Percentiles rank a stretch among this genome's conserved stretches.
Evolutionary conservation across 2,113 vertebrate genomes (phyloP).

Genomic region (Nettapus auritus): DNA sequence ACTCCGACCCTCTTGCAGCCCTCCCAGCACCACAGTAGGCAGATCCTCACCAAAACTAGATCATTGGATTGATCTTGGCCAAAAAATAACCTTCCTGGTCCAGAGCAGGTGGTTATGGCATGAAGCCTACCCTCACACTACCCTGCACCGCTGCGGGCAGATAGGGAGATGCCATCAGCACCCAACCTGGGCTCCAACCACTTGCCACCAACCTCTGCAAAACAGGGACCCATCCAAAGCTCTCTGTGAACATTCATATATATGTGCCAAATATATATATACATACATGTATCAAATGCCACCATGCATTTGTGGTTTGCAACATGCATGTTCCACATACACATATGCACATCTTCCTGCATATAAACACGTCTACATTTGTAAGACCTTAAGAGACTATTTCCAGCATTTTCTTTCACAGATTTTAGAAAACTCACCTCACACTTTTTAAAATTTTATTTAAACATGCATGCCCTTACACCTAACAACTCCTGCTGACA

Average conservation of each 20-base stretch:
- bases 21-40: neutral
- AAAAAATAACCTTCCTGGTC: neutral
- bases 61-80: neutral
- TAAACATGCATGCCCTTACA: neutral
- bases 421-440: neutral
- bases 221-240: too few species aligned
- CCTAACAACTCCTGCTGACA: neutral
- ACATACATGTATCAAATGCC: too few species aligned
- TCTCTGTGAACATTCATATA: too few species aligned
- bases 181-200: too few species aligned
- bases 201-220: too few species aligned
- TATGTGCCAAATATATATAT: too few species aligned
- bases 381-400: neutral
- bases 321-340: too few species aligned
- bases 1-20: neutral
- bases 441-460: neutral
- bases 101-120: neutral
- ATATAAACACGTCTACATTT: neutral
- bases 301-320: too few species aligned
- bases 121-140: neutral
- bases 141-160: neutral
- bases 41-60: neutral
- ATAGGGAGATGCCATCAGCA: too few species aligned
- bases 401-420: neutral
- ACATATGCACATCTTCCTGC: fast-evolving